Base-by-base conservation (phyloP, 1,140 invertebrate genomes). In the Pseudomyrmex dendroicus region DNA sequence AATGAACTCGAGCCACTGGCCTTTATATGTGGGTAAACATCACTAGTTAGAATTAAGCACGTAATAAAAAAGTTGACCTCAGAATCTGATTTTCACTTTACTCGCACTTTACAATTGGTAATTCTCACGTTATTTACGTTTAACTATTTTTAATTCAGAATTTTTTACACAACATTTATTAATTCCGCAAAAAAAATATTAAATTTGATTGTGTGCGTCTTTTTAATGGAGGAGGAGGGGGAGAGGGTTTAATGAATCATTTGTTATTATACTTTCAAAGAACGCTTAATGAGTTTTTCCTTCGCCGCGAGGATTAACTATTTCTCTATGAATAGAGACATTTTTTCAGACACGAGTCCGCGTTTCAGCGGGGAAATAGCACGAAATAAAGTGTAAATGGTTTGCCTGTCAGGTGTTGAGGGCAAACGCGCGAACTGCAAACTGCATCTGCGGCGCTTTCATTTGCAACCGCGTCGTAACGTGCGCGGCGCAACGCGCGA, bases 341-440 rank as follows among this genome's bases (percentile, higher is more conserved):
- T 13, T 52, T 66, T 44, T 15, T 46, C 15, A 46, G 35, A 15
- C n/a, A 17, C 15, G 44, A 10, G n/a, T 15, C 12, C 48, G 46
- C 22, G 20, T 25, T 17, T 35, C 35, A 35, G 35, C 17, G 25
- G 8, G 8, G 25, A 22, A 74, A 66, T 54, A 54, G 48, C 61
- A 44, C n/a, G 22, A 66, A 64, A 77, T 77, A 77, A 77, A 64
- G 48, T 67, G 62, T 59, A 57, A 70, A 78, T 70, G 52, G 35
- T 67, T 5, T 35, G 74, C 44, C 64, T 48, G 64, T 68, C 63
- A 70, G 22, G 52, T 17, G 64, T 59, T 25, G 74, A 78, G 63
- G 62, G 54, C 63, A 52, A 64, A 17, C 17, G 17, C n/a, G 35
- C 5, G 35, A 80, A 59, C 52, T 48, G 76, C 66, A 72, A 72